Base-by-base conservation (phyloP, 2,113 vertebrate genomes). In the Laterallus jamaicensis region DNA sequence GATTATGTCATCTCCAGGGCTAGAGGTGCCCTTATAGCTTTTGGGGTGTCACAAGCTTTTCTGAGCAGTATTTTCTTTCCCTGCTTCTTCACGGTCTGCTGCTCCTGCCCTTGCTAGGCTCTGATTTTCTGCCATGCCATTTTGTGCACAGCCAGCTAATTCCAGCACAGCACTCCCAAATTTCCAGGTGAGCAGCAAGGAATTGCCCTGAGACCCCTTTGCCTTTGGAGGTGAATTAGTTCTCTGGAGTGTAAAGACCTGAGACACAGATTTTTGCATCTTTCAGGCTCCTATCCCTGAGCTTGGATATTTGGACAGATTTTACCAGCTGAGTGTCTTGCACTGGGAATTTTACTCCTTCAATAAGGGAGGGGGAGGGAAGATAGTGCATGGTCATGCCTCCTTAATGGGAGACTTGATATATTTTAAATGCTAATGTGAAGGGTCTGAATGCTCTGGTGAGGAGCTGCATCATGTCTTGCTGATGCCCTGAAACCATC, bases 51-150 rank as follows among this genome's bases (percentile, higher is more conserved):
- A 3, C 0, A 2, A 7, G 14, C 29, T 63, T 66, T 79, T 14
- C 63, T 35, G 31, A 80, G 60, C 54, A 10, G 0, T 12, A 1
- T 47, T 37, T 67, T 28, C 17, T 25, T 25, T 59, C 32, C 14
- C 20, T 75, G 17, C 5, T 22, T 26, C 54, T 28, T 10, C 1
- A 0, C 1, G 18, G 25, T 31, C 2, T 6, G 35, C 49, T 17
- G 15, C 10, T 82, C 16, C 39, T 40, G 31, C 58, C 22, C 26
- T 52, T 40, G 25, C 12, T 54, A n/a, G 32, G 24, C 14, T 37
- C 40, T 75, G 88, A 6, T 29, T 58, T 35, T 39, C 9, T 70
- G n/a, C 24, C 13, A 0, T 12, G 37, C 32, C 0, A 0, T 14
- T 78, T 56, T 29, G 66, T 10, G 37, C 29, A 3, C 39, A 37